These are phyloP conservation scores for Sitobion miscanthi DNA, from an alignment of 1,140 invertebrate species.

Conservation along the genomic window DNA sequence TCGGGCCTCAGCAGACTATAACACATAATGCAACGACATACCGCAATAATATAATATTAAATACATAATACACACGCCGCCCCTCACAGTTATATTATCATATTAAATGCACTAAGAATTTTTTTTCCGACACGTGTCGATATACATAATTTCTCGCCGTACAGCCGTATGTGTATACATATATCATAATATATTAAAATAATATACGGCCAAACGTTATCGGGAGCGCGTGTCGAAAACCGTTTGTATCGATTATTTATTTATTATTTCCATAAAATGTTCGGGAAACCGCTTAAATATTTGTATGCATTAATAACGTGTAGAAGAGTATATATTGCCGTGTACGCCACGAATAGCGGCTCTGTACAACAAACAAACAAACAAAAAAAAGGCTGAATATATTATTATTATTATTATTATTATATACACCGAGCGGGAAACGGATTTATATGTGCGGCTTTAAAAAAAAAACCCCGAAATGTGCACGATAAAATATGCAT, in stretches of 20 bases:
- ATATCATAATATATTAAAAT: not conserved
- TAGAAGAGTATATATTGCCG: not conserved
- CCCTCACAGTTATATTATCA: not conserved
- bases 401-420: slow-evolving; percentile 19
- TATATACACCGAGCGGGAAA: not conserved
- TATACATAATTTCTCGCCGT: not conserved
- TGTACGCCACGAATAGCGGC: not conserved
- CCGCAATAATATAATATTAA: not conserved
- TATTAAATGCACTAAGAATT: not conserved
- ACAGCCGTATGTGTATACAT: too few relatives aligned
- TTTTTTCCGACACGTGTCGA: not conserved
- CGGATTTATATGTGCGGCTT: slow-evolving; percentile 47
- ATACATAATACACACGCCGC: not conserved
- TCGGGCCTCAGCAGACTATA: not conserved
- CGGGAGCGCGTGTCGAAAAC: not conserved
- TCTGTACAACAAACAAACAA: slow-evolving; percentile 22
- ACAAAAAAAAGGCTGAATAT: slow-evolving; percentile 23
- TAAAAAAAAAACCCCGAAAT: slow-evolving; percentile 26
- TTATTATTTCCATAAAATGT: slow-evolving; percentile 20
- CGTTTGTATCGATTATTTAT: slow-evolving; percentile 22
- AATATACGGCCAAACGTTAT: not conserved
- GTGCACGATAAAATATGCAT: slow-evolving; percentile 48
- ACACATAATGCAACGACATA: not conserved
- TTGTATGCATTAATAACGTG: slow-evolving; percentile 24
- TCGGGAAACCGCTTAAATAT: slow-evolving; percentile 44